phyloP scores from a whole-genome alignment of 2,888 invertebrate species.

The Hanleya hanleyi region DNA sequence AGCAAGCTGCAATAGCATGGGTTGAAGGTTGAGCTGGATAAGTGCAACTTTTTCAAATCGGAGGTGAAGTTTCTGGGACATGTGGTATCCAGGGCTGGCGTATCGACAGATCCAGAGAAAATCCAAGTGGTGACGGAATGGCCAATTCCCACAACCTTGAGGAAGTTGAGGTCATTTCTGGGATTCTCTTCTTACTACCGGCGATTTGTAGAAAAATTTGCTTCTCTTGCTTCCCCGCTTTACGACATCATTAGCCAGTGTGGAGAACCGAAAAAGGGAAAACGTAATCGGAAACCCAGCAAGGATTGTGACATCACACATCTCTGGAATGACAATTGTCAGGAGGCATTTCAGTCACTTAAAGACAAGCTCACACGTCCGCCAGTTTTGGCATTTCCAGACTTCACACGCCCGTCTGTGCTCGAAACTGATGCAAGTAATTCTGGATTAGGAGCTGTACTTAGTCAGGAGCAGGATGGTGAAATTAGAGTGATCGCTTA shows the following conservation, averaged over 20 bases:
- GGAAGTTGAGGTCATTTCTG: constrained; percentile 29
- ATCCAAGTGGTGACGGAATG: constrained; percentile 20
- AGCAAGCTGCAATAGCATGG: constrained; percentile 21
- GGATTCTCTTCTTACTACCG: constrained; percentile 32
- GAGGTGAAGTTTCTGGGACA: constrained; percentile 34
- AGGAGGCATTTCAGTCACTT: constrained; percentile 27
- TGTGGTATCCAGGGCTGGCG: constrained; percentile 25
- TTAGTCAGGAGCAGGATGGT: constrained; percentile 24
- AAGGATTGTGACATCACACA: background rate
- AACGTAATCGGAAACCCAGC: background rate
- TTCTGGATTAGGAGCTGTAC: constrained; percentile 27
- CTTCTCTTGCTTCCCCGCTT: constrained; percentile 17
- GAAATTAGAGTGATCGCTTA: constrained; percentile 27
- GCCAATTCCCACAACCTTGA: constrained; percentile 18
- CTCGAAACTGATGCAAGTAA: constrained; percentile 24
- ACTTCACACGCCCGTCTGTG: constrained; percentile 18
- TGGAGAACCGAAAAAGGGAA: background rate
- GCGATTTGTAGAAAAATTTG: constrained; percentile 27
- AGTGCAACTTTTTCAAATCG: constrained; percentile 31
- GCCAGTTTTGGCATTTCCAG: constrained; percentile 31
- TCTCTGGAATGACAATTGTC: constrained; percentile 24
- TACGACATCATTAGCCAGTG: constrained; percentile 15
- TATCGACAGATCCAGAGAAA: constrained; percentile 20
- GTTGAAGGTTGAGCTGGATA: constrained; percentile 29
- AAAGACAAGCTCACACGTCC: constrained; percentile 29